These are phyloP conservation scores for Pseudococcus jackbeardsleyi DNA, from an alignment of 2,888 invertebrate species.

Conservation along the genomic window DNA sequence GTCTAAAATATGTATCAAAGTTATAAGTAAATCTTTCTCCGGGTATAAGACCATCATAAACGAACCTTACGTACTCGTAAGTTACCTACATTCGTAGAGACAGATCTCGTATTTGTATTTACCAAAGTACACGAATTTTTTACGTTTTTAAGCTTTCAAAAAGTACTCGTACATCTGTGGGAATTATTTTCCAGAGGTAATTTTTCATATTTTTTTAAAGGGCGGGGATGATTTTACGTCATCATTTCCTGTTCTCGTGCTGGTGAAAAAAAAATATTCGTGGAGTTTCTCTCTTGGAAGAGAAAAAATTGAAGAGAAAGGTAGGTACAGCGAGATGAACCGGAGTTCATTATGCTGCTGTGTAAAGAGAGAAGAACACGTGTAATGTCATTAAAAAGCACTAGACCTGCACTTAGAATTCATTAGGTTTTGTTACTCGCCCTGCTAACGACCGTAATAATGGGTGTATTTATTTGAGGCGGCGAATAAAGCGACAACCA, in stretches of 20 bases:
- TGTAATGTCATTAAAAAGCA: constrained; percentile 45
- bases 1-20: not conserved
- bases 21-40: too few relatives aligned
- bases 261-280: too few relatives aligned
- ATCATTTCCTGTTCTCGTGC: too few relatives aligned
- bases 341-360: not conserved
- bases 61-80: too few relatives aligned
- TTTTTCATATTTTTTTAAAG: not conserved
- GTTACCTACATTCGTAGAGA: too few relatives aligned
- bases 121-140: constrained; percentile 2
- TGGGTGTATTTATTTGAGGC: constrained; percentile 25
- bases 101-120: not conserved
- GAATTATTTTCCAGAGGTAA: constrained; percentile 10
- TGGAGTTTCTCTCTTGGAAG: too few relatives aligned
- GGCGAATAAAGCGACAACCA: not conserved
- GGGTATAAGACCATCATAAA: too few relatives aligned
- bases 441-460: constrained; percentile 28
- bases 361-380: not conserved
- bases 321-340: not conserved
- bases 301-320: not conserved
- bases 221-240: too few relatives aligned
- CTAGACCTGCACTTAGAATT: constrained; percentile 37
- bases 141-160: constrained; percentile 3
- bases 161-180: not conserved
- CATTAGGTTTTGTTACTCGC: not conserved